A percentile compares a stretch with the other conserved stretches of the same genome.
phyloP scores from a whole-genome alignment of 2,113 vertebrate genomes.

The Cephalopterus ornatus region DNA sequence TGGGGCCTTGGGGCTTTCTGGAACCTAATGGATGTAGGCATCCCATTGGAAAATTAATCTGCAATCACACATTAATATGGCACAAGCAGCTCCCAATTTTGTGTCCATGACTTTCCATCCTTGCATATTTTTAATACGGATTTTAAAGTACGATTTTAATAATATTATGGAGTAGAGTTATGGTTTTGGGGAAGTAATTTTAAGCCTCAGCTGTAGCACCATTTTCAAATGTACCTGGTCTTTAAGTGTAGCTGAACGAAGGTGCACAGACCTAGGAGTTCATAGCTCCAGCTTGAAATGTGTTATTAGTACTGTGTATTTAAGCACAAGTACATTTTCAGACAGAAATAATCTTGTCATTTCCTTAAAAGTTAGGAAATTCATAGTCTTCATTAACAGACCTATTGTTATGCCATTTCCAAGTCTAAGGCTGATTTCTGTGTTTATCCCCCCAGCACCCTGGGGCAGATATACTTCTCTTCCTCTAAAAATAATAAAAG shows the following conservation, averaged over 20 bases:
- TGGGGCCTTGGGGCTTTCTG: neutral
- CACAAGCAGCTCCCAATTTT: neutral
- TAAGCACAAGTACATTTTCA: neutral
- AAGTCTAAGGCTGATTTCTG: neutral
- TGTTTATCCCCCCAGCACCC: fast-evolving
- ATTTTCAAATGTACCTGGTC: neutral
- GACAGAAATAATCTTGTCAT: neutral
- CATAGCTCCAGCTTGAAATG: neutral
- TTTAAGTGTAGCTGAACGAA: neutral
- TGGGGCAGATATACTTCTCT: neutral
- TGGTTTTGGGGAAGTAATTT: neutral
- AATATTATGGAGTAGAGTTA: neutral
- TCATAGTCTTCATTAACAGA: neutral
- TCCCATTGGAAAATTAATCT: neutral
- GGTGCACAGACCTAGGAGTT: neutral
- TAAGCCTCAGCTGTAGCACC: neutral
- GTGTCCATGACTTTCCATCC: neutral
- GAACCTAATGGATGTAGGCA: neutral
- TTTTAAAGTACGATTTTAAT: neutral
- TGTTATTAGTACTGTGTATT: neutral
- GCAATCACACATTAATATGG: neutral
- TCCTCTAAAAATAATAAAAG: neutral
- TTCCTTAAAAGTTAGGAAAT: neutral
- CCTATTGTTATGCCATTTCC: fast-evolving
- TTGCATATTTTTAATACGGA: neutral